Percentiles rank a stretch among this genome's conserved stretches.
Conservation (phyloP, 1,140 invertebrate genomes). For the Anastrepha obliqua region DNA sequence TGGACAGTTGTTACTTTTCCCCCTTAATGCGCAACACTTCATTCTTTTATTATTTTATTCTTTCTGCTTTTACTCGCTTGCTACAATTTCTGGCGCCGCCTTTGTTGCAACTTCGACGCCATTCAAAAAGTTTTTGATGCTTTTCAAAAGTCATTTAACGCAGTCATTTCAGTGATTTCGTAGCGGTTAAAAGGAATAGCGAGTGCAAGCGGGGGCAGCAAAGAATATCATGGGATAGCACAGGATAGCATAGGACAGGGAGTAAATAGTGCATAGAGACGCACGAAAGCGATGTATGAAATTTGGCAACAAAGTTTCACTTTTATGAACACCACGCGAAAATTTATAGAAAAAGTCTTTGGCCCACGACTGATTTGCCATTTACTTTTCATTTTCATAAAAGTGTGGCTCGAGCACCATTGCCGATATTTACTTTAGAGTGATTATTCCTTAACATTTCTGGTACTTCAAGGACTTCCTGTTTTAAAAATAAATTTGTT, state of each 20-base stretch:
- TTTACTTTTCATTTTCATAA: background rate
- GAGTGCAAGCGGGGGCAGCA: background rate
- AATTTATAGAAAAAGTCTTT: background rate
- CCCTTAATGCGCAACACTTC: constrained; percentile 29
- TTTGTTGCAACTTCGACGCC: constrained; percentile 34
- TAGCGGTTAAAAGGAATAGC: background rate
- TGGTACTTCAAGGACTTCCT: background rate
- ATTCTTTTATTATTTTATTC: constrained; percentile 18
- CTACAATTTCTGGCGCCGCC: background rate
- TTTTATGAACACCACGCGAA: background rate
- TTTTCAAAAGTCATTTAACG: constrained; percentile 50
- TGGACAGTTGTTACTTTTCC: background rate
- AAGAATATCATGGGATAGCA: too few relatives aligned
- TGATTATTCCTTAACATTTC: background rate
- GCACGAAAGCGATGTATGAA: background rate
- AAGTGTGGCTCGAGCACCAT: too few relatives aligned
- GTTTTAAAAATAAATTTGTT: background rate
- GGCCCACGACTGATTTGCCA: background rate
- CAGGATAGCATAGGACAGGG: too few relatives aligned
- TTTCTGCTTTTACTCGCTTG: background rate
- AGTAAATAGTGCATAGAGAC: background rate
- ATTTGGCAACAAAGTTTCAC: background rate
- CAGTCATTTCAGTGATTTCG: constrained; percentile 33
- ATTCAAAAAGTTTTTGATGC: constrained; percentile 51
- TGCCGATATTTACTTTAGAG: too few relatives aligned